Base-by-base conservation (phyloP, 1,140 invertebrate species). In the Rhynchophorus ferrugineus region DNA sequence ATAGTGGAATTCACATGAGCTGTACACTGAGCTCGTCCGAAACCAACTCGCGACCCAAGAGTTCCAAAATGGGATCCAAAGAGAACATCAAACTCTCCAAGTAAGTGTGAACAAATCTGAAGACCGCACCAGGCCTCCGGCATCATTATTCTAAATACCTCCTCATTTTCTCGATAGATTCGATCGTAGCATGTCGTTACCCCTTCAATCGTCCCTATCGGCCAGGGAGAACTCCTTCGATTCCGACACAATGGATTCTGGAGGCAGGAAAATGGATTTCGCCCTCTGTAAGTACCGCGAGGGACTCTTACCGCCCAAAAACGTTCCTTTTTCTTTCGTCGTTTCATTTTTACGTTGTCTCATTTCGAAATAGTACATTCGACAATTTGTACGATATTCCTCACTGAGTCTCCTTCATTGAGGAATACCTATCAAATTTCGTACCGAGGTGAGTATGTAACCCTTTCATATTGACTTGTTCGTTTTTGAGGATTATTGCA, bases 1-100 rank as follows among this genome's bases (percentile, higher is more conserved):
- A 90, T 70, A 89, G 86, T 67, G 87, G 87, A 55, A 88, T 89
- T 61, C 85, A 89, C 66, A 80, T 89, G 76, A 81, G 78, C 58
- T 73, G 74, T 20, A 63, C 61, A n/a, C 34, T 62, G 18, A 58
- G 54, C 29, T 41, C 17, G 29, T 1, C 34, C 1, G 45, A 44
- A n/a, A 45, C 17, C 20, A 34, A 39, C 11, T 44, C 39, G 22
- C 61, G 60, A 50, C 55, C 60, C 20, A 69, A 66, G 55, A 65
- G 54, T 50, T 62, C 50, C 11, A 66, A 63, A 42, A 49, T 51
- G 18, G 50, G 37, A 50, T 54, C 56, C 5, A 67, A 63, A 49
- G 70, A 71, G 44, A 67, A 61, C 41, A 62, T 64, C 29, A 73
- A 76, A 64, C 65, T 78, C 41, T 75, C 77, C n/a, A 74, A 77